Evolutionary conservation across 1,140 invertebrate genomes (phyloP).

Genomic region (Ericerus pela): DNA sequence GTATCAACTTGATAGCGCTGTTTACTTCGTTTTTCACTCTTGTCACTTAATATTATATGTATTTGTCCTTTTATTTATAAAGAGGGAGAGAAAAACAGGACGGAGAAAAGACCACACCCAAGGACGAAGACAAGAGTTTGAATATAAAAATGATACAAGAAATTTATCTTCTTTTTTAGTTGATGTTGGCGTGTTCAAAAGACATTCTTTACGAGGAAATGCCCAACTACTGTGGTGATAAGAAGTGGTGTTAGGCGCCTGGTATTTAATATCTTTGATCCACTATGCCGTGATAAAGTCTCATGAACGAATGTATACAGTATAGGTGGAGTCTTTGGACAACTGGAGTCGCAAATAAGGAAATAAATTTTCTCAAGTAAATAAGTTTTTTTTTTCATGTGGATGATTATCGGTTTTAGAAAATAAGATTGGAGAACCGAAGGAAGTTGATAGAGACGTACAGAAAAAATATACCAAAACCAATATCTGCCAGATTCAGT

Average conservation of each 20-base stretch:
- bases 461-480: too few relatives aligned
- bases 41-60: too few relatives aligned
- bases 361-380: too few relatives aligned
- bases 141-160: slow-evolving; percentile 7
- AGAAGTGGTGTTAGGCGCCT: slow-evolving; percentile 4
- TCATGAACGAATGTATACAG: slow-evolving; percentile 4
- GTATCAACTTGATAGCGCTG: too few relatives aligned
- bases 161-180: neutral
- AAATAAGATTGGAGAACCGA: too few relatives aligned
- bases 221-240: slow-evolving; percentile 6
- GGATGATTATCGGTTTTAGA: too few relatives aligned
- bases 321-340: slow-evolving; percentile 6
- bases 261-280: slow-evolving; percentile 5
- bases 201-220: slow-evolving; percentile 6
- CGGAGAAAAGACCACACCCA: slow-evolving; percentile 6
- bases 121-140: neutral
- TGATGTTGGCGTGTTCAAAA: slow-evolving; percentile 7
- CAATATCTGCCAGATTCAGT: too few relatives aligned
- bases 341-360: too few relatives aligned
- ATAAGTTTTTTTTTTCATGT: too few relatives aligned
- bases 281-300: slow-evolving; percentile 5
- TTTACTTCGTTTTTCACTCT: too few relatives aligned
- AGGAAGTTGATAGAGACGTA: too few relatives aligned
- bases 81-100: neutral
- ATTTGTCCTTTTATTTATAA: too few relatives aligned